Conservation (phyloP, 2,888 invertebrate species). For the Myopa tessellatipennis region DNA sequence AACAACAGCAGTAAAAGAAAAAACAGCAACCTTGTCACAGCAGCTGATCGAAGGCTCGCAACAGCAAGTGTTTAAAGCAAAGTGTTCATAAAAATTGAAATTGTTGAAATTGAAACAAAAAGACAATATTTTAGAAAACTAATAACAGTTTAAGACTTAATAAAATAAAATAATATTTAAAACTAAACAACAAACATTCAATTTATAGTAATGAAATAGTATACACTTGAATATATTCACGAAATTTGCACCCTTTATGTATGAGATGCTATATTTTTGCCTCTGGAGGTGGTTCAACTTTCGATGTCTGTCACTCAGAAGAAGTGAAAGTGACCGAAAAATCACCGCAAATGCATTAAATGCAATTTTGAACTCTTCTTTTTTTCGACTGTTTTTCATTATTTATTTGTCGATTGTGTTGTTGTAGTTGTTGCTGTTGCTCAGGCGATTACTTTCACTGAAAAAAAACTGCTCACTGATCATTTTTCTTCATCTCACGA, state of each 20-base stretch:
- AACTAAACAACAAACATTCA: too few relatives aligned
- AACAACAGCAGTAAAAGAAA: background rate
- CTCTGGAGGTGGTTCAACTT: background rate
- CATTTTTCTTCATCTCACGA: too few relatives aligned
- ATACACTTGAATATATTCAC: too few relatives aligned
- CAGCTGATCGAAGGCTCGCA: background rate
- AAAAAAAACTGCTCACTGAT: too few relatives aligned
- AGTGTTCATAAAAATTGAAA: too few relatives aligned
- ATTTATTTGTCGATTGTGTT: background rate
- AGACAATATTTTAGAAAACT: too few relatives aligned
- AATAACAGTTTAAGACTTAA: background rate
- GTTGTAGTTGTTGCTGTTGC: background rate
- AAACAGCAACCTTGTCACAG: background rate
- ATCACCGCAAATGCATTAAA: background rate
- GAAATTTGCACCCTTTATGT: too few relatives aligned
- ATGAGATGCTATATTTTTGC: too few relatives aligned
- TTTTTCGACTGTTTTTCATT: background rate
- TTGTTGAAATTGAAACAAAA: background rate
- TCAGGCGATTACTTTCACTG: too few relatives aligned
- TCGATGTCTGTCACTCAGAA: background rate
- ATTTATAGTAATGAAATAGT: too few relatives aligned
- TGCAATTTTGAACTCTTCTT: conserved; percentile 1
- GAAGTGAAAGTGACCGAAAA: conserved; percentile 24
- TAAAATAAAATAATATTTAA: background rate
- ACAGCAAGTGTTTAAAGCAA: background rate